Conservation (phyloP, 2,888 invertebrate species). For the Aphidoletes aphidimyza region DNA sequence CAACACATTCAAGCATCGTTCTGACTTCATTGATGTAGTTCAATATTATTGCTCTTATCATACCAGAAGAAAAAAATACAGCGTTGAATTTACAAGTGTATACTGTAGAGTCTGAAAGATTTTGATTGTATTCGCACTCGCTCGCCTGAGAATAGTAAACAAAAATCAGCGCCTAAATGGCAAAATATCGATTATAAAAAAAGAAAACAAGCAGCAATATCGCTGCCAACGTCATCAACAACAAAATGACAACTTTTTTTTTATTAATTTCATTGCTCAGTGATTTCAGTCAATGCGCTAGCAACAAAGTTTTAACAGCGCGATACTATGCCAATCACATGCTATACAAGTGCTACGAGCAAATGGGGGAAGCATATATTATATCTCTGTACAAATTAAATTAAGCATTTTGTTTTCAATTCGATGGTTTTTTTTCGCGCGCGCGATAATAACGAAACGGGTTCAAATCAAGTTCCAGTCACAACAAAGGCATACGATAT, state of each 20-base stretch:
- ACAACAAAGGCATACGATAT: not conserved
- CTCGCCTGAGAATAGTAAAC: not conserved
- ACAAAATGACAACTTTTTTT: too few species aligned
- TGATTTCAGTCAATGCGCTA: too few species aligned
- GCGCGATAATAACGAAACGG: not conserved
- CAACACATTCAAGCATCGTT: too few species aligned
- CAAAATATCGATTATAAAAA: slow-evolving; percentile 24
- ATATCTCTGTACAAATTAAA: slow-evolving; percentile 1
- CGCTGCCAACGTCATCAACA: not conserved
- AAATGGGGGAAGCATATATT: not conserved
- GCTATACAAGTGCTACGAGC: not conserved
- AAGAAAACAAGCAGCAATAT: not conserved
- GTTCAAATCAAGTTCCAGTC: not conserved
- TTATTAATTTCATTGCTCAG: too few species aligned
- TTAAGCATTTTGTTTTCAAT: slow-evolving; percentile 38
- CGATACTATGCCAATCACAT: not conserved
- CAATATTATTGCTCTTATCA: too few species aligned
- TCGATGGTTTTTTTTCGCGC: too few species aligned
- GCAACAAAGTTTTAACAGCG: not conserved
- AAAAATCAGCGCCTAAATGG: not conserved
- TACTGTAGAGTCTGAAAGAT: too few species aligned
- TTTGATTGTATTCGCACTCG: not conserved
- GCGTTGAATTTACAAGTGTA: too few species aligned
- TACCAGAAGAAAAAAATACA: too few species aligned
- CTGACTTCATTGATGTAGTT: too few species aligned